These are phyloP conservation scores for Passer montanus DNA, from an alignment of 2,113 vertebrate genomes.

Conservation along the genomic window DNA sequence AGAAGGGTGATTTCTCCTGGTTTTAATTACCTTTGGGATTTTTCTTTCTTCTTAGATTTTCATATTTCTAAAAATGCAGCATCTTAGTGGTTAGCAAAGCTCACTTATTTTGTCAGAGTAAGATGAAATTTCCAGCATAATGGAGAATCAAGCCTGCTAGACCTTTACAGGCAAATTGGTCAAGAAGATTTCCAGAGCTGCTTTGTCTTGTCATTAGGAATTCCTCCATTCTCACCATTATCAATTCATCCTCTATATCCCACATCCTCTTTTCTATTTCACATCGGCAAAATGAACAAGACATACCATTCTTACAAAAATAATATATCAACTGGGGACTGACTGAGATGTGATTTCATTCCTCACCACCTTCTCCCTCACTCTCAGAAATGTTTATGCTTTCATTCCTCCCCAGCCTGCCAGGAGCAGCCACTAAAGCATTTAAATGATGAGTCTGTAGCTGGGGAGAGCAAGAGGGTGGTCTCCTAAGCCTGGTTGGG, in stretches of 20 bases:
- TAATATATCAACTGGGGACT: neutral
- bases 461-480: slow-evolving; percentile 1
- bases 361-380: neutral
- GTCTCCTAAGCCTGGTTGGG: neutral
- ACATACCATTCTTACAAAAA: neutral
- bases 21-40: neutral
- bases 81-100: neutral
- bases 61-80: neutral
- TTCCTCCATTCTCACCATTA: neutral
- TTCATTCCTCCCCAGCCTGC: neutral
- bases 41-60: neutral
- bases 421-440: neutral
- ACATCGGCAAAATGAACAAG: neutral
- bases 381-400: neutral
- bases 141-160: neutral
- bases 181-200: neutral
- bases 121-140: neutral
- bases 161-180: neutral
- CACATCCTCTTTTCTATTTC: neutral
- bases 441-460: slow-evolving; percentile 39
- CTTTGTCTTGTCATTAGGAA: neutral
- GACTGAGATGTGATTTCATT: neutral
- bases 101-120: neutral
- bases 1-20: neutral
- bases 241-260: neutral